Percentiles rank a stretch among this genome's conserved stretches.
Evolutionary conservation across 2,888 invertebrate genomes (phyloP).

Genomic region (Cataglyphis cursor): DNA sequence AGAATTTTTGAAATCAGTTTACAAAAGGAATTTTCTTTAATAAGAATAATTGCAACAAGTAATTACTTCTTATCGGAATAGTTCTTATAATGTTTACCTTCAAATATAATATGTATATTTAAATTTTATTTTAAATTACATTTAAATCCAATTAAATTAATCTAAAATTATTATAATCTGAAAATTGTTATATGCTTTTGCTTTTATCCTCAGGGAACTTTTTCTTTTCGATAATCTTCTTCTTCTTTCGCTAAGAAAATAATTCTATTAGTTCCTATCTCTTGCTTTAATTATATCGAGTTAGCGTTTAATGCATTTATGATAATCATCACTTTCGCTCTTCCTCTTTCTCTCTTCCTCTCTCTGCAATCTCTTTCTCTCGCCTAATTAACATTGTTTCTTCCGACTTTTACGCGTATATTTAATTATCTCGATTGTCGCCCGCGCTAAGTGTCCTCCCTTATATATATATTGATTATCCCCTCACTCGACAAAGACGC

Average conservation of each 20-base stretch:
- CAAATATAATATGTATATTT: background rate
- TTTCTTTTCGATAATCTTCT: background rate
- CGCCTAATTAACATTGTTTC: slow-evolving; percentile 33
- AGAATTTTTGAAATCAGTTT: background rate
- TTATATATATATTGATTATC: slow-evolving; percentile 16
- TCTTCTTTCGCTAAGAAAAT: background rate
- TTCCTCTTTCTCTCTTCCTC: background rate
- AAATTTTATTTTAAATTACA: background rate
- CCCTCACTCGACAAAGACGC: background rate
- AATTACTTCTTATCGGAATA: background rate
- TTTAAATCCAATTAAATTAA: background rate
- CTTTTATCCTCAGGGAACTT: background rate
- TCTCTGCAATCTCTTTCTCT: slow-evolving; percentile 25
- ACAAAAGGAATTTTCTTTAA: background rate
- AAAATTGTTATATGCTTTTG: background rate
- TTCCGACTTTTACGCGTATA: background rate
- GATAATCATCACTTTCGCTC: background rate
- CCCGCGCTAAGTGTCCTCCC: slow-evolving; percentile 31
- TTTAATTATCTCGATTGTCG: slow-evolving; percentile 42
- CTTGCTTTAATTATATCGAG: background rate
- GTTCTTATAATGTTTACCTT: background rate
- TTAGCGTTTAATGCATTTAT: background rate
- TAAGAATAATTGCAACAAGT: slow-evolving; percentile 16
- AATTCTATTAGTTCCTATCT: slow-evolving; percentile 6
- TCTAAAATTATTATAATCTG: background rate